Conservation (phyloP, 53 echinoderm and acorn worm species). For the Hippasteria phrygiana region DNA sequence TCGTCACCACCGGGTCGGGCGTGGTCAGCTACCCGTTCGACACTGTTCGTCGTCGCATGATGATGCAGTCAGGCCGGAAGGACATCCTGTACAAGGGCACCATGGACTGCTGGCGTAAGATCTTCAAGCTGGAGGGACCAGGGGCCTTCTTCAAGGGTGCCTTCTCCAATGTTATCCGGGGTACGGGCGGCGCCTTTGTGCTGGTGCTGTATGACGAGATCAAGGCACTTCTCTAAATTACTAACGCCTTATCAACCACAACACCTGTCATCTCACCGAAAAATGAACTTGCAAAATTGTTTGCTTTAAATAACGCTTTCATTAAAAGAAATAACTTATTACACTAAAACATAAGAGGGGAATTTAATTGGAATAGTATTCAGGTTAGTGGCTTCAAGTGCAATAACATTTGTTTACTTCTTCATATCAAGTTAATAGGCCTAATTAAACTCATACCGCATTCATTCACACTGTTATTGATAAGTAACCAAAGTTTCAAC, state of each 20-base stretch:
- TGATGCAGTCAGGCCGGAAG: slow-evolving; percentile 97
- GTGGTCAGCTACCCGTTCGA: slow-evolving; percentile 95
- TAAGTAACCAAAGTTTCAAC: neutral
- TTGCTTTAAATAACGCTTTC: too few relatives aligned
- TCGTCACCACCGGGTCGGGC: slow-evolving; percentile 87
- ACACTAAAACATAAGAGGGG: too few relatives aligned
- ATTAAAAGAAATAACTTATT: too few relatives aligned
- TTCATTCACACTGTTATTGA: too few relatives aligned
- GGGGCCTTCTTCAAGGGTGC: slow-evolving; percentile 99
- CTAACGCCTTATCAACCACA: neutral
- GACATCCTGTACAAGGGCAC: slow-evolving; percentile 94
- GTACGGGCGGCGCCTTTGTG: slow-evolving; percentile 96
- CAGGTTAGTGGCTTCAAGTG: too few relatives aligned
- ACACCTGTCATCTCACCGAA: too few relatives aligned
- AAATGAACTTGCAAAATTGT: too few relatives aligned
- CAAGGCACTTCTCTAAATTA: slow-evolving; percentile 61
- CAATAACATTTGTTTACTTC: too few relatives aligned
- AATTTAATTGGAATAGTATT: too few relatives aligned
- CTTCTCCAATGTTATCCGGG: slow-evolving; percentile 94
- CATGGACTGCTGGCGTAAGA: slow-evolving; percentile 96
- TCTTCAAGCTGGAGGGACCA: slow-evolving; percentile 81
- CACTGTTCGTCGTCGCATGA: slow-evolving; percentile 97
- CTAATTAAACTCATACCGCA: too few relatives aligned
- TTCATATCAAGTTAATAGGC: too few relatives aligned
- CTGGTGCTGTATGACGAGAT: slow-evolving; percentile 97